A percentile compares a stretch with the other conserved stretches of the same genome.
These are phyloP conservation scores for Pelvicachromis taeniatus DNA, from an alignment of 2,113 vertebrate genomes.

Conservation along the genomic window DNA sequence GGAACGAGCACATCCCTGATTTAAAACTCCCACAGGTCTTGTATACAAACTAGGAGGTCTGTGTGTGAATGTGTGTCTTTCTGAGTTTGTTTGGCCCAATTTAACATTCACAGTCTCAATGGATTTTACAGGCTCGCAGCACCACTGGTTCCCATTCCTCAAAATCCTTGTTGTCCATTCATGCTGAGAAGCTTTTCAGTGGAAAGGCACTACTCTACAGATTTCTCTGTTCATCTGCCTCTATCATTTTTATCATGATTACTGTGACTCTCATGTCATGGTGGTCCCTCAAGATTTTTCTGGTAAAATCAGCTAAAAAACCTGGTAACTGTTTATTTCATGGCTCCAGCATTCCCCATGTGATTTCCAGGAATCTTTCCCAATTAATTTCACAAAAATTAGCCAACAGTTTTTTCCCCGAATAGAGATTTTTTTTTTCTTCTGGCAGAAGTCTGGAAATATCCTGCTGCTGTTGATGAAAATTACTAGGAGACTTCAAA, in stretches of 20 bases:
- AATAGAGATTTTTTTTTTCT: background rate
- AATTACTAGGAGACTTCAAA: background rate
- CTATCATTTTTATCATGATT: background rate
- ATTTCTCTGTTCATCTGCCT: background rate
- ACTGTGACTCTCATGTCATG: background rate
- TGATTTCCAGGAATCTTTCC: background rate
- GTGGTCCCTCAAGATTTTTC: background rate
- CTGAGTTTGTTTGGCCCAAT: conserved; percentile 9
- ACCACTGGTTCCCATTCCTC: background rate
- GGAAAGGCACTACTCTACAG: background rate
- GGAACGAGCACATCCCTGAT: conserved; percentile 26
- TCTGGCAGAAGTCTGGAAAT: background rate
- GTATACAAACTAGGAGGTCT: conserved; percentile 33
- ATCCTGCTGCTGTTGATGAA: background rate
- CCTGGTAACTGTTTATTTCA: background rate
- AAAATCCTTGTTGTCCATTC: background rate
- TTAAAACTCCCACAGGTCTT: conserved; percentile 44
- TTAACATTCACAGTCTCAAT: background rate
- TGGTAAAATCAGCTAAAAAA: background rate
- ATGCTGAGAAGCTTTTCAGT: background rate
- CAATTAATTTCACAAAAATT: background rate
- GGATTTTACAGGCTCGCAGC: background rate
- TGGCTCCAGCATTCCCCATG: background rate
- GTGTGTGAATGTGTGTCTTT: background rate
- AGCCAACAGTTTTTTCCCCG: background rate